Conservation (phyloP, 2,888 invertebrate species). For the Drosophila lacicola region DNA sequence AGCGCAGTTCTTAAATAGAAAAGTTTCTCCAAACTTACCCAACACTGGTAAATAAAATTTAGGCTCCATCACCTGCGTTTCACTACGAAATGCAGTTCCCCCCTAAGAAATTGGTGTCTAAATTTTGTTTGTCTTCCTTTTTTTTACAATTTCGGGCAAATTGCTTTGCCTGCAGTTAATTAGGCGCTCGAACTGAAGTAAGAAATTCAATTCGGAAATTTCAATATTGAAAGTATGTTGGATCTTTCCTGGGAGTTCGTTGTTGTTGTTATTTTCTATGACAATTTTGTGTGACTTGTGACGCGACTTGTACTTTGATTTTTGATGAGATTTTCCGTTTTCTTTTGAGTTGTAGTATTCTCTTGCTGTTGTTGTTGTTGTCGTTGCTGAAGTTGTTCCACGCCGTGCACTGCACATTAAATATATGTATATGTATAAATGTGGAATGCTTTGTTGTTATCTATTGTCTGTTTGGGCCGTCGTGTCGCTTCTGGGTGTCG, state of each 20-base stretch:
- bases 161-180: constrained; percentile 48
- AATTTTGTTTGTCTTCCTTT: constrained; percentile 5
- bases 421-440: too few species aligned
- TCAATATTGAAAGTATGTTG: constrained; percentile 35
- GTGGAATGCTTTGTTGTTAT: constrained; percentile 8
- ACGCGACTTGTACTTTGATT: constrained; percentile 60
- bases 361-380: constrained; percentile 1
- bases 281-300: constrained; percentile 62
- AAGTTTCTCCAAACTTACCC: too few species aligned
- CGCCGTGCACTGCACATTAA: constrained; percentile 9
- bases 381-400: neutral
- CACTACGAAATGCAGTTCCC: neutral
- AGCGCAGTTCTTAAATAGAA: too few species aligned
- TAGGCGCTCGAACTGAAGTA: constrained; percentile 32
- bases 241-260: constrained; percentile 23
- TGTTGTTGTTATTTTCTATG: constrained; percentile 34
- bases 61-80: neutral
- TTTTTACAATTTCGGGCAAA: constrained; percentile 24
- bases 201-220: constrained; percentile 36
- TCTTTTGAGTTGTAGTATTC: constrained; percentile 13
- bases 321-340: constrained; percentile 42
- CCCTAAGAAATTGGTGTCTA: constrained; percentile 10
- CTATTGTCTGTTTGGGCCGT: constrained; percentile 17
- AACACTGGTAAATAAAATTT: neutral
- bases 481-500: constrained; percentile 54